phyloP scores from a whole-genome alignment of 2,888 invertebrate genomes.

The Cerastis rubricosa region DNA sequence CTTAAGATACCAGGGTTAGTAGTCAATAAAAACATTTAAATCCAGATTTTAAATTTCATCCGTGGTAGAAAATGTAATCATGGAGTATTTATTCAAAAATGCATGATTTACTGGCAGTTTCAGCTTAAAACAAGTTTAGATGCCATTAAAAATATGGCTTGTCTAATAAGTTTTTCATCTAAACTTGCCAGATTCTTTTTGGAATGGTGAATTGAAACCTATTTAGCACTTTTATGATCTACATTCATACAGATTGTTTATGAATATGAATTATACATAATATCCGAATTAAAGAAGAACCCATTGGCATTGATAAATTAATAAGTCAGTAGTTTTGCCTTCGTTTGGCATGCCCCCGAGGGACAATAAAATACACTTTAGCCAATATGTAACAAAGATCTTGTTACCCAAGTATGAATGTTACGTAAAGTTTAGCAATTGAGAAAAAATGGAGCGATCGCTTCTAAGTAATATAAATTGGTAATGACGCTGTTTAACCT shows the following conservation, averaged over 20 bases:
- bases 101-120: not conserved
- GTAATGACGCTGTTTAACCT: constrained; percentile 58
- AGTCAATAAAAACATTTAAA: no score
- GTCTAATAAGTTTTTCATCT: not conserved
- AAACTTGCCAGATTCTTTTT: not conserved
- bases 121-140: not conserved
- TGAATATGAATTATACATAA: not conserved
- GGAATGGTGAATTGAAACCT: not conserved
- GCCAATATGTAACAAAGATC: constrained; percentile 63
- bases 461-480: constrained; percentile 53
- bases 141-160: constrained; percentile 9
- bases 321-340: constrained; percentile 19
- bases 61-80: not conserved
- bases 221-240: not conserved
- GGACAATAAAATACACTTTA: constrained; percentile 47
- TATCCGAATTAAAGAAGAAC: constrained; percentile 20
- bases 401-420: constrained; percentile 49
- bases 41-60: not conserved
- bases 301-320: constrained; percentile 23
- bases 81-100: not conserved
- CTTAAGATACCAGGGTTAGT: no score
- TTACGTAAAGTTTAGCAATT: constrained; percentile 67
- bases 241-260: not conserved
- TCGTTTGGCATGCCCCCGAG: constrained; percentile 48
- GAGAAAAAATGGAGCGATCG: constrained; percentile 61